Evolutionary conservation across 2,888 invertebrate species (phyloP), one percentile per base, ranked within the genome.

Genomic region (Epicampocera succincta): DNA sequence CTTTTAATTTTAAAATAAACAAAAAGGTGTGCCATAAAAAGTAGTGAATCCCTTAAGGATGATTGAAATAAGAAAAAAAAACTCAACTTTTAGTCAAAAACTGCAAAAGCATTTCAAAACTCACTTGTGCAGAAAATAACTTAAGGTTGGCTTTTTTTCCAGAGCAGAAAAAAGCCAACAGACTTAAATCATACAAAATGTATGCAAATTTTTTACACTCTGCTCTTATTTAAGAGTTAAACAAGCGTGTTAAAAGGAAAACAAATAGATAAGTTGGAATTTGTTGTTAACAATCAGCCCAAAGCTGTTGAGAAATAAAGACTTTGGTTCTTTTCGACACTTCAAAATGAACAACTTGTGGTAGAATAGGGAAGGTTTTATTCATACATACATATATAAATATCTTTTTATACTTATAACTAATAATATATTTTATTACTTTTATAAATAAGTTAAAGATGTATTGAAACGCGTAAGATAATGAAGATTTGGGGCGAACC

Each of bases 141-240:
- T 79, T 79, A 54, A 4, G 3, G 6, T 66, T 42, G 21, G 13
- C 44, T 21, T 52, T 44, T 21, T 54, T 33, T n/a, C n/a, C n/a
- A n/a, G n/a, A 25, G 8, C 13, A 6, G 19, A 15, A n/a, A 13
- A 60, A n/a, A 58, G 6, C 29, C 29, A 29, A 29, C 21, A 65
- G 72, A 60, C 42, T 52, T 44, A 74, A 63, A 63, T 25, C 44
- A 80, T 76, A 33, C 52, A 38, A 56, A 63, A 74, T 69, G 25
- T 48, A 80, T 74, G 80, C 69, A 80, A 80, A 80, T 80, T 76
- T 44, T 54, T 42, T n/a, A 46, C 50, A 66, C 44, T 76, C 54
- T 66, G 76, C 68, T 56, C 54, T 61, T n/a, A 60, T 73, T 77
- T 48, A 77, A 68, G 76, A 63, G 40, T 58, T 77, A 42, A 75